Base-by-base conservation (phyloP, 2,888 invertebrate species). In the Cosmorhoe ocellata region DNA sequence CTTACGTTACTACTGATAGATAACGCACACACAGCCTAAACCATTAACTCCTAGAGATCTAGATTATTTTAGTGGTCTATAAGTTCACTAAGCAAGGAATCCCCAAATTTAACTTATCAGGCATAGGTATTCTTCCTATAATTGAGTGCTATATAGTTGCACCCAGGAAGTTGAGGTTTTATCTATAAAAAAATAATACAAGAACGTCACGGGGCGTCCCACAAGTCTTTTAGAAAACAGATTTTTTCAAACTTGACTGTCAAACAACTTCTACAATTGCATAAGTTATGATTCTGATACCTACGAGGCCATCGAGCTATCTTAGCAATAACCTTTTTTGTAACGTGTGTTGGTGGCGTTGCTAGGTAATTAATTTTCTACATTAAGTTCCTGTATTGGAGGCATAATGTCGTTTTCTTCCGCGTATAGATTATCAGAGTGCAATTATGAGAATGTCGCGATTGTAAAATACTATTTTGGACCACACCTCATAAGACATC, bases 271-370 rank as follows among this genome's bases (percentile, higher is more conserved):
- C 7, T 12, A 31, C 10, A 37, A 42, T 26, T 37, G 34, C 13
- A 31, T 13, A 33, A 18, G 28, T 33, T 32, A 42, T 24, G 27
- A 76, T 75, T 71, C 71, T 56, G 62, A 81, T 77, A 76, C 76
- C 76, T 71, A 68, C 66, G 69, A 83, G 83, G 83, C 73, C 77
- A 71, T 65, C 68, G 44, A 60, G 59, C 57, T 66, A 73, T 75
- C 79, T 75, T 78, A 70, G 69, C 58, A 64, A 58, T 67, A 66
- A 66, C 68, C 71, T 71, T 75, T 73, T 63, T 61, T 67, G 62
- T 69, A 64, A 56, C 52, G 57, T 56, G 58, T 58, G 66, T 63
- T 64, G 56, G 55, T 65, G 67, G 71, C n/a, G 65, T 59, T 18
- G 18, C 18, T 24, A 7, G 63, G 53, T 69, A 66, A 71, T 72